Percentiles rank a stretch among this genome's conserved stretches.
phyloP scores from a whole-genome alignment of 2,797 vertebrate genomes.

The Halcyon leucocephala region DNA sequence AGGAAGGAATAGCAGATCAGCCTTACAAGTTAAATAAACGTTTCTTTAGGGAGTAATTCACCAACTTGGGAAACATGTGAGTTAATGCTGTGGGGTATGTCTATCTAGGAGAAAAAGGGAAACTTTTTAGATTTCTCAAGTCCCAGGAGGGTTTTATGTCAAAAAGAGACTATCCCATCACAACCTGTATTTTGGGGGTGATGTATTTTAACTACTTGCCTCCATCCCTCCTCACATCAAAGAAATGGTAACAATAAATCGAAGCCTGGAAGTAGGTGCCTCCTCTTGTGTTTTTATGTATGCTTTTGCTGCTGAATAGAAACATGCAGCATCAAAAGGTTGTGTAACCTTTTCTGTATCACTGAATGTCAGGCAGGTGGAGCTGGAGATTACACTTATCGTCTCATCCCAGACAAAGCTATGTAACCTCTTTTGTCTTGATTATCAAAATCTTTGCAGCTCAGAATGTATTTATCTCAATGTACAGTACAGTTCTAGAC shows the following conservation, averaged over 20 bases:
- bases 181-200: not conserved
- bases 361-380: conserved; percentile 7
- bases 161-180: not conserved
- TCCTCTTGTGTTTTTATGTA: not conserved
- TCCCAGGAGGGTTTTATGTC: not conserved
- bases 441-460: not conserved
- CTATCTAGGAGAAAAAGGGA: not conserved
- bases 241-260: conserved; percentile 22
- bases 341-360: conserved; percentile 25
- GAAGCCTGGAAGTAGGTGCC: not conserved
- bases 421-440: conserved; percentile 3
- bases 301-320: not conserved
- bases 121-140: not conserved
- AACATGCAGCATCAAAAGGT: not conserved
- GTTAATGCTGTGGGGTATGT: not conserved
- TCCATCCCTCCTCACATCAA: not conserved
- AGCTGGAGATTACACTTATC: conserved; percentile 57
- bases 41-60: not conserved
- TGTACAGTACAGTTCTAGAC: not conserved
- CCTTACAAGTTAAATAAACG: not conserved
- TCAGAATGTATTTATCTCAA: conserved; percentile 24
- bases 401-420: conserved; percentile 34
- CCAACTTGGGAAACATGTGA: not conserved
- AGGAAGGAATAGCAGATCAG: not conserved
- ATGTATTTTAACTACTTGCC: not conserved